phyloP scores from a whole-genome alignment of 2,888 invertebrate genomes.

The Pandemis corylana region DNA sequence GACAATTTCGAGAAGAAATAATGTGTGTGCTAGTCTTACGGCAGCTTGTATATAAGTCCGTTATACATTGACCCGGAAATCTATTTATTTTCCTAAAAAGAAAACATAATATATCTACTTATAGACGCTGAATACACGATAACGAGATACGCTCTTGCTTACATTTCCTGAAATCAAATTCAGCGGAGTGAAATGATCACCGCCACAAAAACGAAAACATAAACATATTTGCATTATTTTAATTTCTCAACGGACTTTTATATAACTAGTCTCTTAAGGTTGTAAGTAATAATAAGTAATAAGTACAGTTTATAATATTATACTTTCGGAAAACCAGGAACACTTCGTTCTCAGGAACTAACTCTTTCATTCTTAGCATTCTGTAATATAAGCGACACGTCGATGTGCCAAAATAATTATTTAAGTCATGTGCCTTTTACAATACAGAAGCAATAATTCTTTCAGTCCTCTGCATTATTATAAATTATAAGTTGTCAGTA shows the following conservation, averaged over 20 bases:
- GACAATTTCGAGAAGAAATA: constrained; percentile 85
- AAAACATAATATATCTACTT: no score
- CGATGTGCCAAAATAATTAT: constrained; percentile 9
- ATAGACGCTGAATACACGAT: no score
- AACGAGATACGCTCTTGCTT: no score
- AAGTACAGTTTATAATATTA: constrained; percentile 7
- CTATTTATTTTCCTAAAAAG: neutral
- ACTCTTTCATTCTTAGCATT: constrained; percentile 5
- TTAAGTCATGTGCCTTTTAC: constrained; percentile 8
- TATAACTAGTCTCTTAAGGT: constrained; percentile 20
- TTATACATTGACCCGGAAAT: neutral
- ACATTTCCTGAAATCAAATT: neutral
- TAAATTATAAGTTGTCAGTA: neutral
- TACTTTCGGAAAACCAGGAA: constrained; percentile 21
- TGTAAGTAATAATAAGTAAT: constrained; percentile 21
- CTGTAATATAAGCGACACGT: neutral
- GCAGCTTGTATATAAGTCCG: constrained; percentile 19
- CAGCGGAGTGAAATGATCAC: neutral
- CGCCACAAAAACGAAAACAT: neutral
- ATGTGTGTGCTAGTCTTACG: constrained; percentile 43
- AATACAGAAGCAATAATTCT: neutral
- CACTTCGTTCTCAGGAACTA: neutral
- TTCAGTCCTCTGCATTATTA: neutral
- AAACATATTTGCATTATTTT: neutral
- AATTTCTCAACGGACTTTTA: constrained; percentile 25